These are phyloP conservation scores for Chrosomus eos DNA, from an alignment of 2,797 vertebrate species.

Conservation along the genomic window DNA sequence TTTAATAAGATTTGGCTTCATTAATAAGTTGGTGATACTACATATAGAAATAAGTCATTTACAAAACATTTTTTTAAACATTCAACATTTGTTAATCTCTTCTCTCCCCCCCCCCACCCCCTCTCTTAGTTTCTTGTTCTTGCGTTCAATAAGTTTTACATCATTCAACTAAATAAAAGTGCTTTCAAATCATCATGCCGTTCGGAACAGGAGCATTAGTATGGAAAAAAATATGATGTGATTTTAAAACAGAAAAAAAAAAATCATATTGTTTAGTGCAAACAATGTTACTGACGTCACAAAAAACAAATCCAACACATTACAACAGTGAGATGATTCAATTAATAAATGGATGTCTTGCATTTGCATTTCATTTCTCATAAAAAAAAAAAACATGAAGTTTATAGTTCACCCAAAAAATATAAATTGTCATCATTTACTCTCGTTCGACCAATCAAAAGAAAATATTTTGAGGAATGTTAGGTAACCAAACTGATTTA, in stretches of 20 bases:
- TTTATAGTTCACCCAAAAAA: background rate
- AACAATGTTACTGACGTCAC: background rate
- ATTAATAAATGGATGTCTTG: background rate
- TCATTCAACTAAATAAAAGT: background rate
- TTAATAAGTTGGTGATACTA: background rate
- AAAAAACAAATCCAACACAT: background rate
- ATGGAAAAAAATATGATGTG: no score
- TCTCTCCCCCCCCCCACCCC: no score
- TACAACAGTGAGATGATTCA: background rate
- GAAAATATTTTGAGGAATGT: background rate
- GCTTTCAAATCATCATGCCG: background rate
- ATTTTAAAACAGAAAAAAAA: background rate
- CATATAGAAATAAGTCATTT: background rate
- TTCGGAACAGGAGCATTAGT: background rate
- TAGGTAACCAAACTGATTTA: background rate
- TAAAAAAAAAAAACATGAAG: background rate
- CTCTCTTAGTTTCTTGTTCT: background rate
- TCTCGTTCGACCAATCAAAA: background rate
- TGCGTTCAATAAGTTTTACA: background rate
- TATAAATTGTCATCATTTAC: background rate
- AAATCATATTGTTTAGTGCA: background rate
- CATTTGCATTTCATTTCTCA: background rate
- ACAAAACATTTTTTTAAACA: background rate
- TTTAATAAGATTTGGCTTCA: conserved; percentile 11
- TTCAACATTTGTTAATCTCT: background rate